Percentiles rank a stretch among this genome's conserved stretches.
Evolutionary conservation across 2,797 vertebrate genomes (phyloP).

Genomic region (Sebastes nivosus): DNA sequence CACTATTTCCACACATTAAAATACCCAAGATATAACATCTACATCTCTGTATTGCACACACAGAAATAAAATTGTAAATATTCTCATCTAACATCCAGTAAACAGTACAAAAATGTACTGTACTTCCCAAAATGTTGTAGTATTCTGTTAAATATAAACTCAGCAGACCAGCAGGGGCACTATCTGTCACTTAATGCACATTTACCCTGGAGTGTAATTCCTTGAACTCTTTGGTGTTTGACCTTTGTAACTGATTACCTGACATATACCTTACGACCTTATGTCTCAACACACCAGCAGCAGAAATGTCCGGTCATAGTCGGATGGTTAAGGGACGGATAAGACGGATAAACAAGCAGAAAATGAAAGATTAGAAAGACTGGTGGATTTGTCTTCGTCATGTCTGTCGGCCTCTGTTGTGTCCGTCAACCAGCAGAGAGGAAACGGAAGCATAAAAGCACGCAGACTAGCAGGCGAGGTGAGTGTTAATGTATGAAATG

Average conservation of each 20-base stretch:
- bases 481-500: constrained; percentile 11
- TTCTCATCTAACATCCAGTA: background rate
- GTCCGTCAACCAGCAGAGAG: background rate
- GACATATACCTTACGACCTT: background rate
- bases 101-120: background rate
- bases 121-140: background rate
- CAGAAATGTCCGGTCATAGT: background rate
- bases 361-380: background rate
- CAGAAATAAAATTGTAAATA: background rate
- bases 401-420: constrained; percentile 33
- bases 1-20: background rate
- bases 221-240: constrained; percentile 11
- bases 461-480: constrained; percentile 40
- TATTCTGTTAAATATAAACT: background rate
- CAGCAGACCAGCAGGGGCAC: constrained; percentile 3
- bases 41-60: background rate
- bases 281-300: background rate
- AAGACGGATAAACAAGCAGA: background rate
- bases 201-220: background rate
- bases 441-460: constrained; percentile 3
- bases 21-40: background rate
- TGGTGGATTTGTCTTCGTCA: background rate
- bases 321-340: background rate
- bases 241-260: constrained; percentile 58
- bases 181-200: background rate